phyloP scores from a whole-genome alignment of 2,797 vertebrate genomes.

The Nannoperca australis region DNA sequence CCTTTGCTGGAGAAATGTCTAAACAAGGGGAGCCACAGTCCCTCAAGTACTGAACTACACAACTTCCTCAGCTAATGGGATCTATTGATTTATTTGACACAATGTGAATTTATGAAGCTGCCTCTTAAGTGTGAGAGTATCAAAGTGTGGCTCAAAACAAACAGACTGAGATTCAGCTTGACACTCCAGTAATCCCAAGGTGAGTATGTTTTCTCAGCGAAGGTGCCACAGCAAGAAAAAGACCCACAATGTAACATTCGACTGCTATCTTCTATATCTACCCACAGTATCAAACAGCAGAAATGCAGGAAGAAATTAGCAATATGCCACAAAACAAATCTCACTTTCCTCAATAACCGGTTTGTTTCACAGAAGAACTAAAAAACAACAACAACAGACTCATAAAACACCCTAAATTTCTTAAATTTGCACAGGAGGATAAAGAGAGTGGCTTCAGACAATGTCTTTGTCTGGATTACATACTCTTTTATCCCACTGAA shows the following conservation, averaged over 20 bases:
- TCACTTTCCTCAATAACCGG: conserved; percentile 21
- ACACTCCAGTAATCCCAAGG: conserved; percentile 76
- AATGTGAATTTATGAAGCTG: conserved; percentile 83
- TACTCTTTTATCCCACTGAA: conserved; percentile 78
- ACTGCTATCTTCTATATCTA: conserved; percentile 34
- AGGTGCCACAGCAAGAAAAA: conserved; percentile 50
- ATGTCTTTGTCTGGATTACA: conserved; percentile 77
- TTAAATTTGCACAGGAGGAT: conserved; percentile 61
- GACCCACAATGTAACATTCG: conserved; percentile 23
- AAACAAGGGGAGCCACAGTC: conserved; percentile 56
- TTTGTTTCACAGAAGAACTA: conserved; percentile 15
- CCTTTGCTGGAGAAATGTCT: conserved; percentile 64
- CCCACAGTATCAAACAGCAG: conserved; percentile 20
- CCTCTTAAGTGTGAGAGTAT: conserved; percentile 78
- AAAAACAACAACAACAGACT: conserved; percentile 31
- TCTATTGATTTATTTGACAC: conserved; percentile 85
- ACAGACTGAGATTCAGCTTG: conserved; percentile 75
- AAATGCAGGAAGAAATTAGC: conserved; percentile 39
- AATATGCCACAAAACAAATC: conserved; percentile 3
- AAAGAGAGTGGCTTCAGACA: conserved; percentile 60
- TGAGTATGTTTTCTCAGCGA: conserved; percentile 67
- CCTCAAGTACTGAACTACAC: conserved; percentile 74
- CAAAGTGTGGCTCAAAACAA: conserved; percentile 83
- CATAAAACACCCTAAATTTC: conserved; percentile 56
- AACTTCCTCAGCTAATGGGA: conserved; percentile 82